phyloP scores from a whole-genome alignment of 2,888 invertebrate genomes.

The Latheticus oryzae region DNA sequence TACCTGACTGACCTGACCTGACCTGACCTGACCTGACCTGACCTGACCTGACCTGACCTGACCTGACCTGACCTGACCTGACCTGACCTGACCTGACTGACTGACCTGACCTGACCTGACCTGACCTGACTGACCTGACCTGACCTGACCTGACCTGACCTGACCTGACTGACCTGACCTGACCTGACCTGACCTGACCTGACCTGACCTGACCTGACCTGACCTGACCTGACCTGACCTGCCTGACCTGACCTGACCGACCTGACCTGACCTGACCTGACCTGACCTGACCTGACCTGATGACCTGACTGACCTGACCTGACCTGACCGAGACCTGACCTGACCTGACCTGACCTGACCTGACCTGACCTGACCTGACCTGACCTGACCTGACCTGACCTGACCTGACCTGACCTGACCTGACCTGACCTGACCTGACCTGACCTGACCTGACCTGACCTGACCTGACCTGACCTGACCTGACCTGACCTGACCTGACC shows the following conservation, averaged over 20 bases:
- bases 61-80: constrained; percentile 37
- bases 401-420: constrained; percentile 40
- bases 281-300: constrained; percentile 31
- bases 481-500: constrained; percentile 36
- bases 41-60: constrained; percentile 33
- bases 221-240: constrained; percentile 32
- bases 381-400: constrained; percentile 40
- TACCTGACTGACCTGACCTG: constrained; percentile 37
- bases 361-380: constrained; percentile 39
- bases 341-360: constrained; percentile 37
- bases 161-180: constrained; percentile 27
- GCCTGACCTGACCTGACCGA: constrained; percentile 35
- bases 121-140: constrained; percentile 26
- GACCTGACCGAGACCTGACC: constrained; percentile 31
- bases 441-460: constrained; percentile 35
- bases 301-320: constrained; percentile 29
- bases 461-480: constrained; percentile 38
- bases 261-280: constrained; percentile 36
- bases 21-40: constrained; percentile 38
- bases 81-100: constrained; percentile 37
- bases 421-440: constrained; percentile 40
- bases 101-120: constrained; percentile 32
- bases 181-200: constrained; percentile 29
- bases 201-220: constrained; percentile 33
- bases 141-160: constrained; percentile 27